Evolutionary conservation across 2,888 invertebrate species (phyloP).

Genomic region (Exephanes ischioxanthus): DNA sequence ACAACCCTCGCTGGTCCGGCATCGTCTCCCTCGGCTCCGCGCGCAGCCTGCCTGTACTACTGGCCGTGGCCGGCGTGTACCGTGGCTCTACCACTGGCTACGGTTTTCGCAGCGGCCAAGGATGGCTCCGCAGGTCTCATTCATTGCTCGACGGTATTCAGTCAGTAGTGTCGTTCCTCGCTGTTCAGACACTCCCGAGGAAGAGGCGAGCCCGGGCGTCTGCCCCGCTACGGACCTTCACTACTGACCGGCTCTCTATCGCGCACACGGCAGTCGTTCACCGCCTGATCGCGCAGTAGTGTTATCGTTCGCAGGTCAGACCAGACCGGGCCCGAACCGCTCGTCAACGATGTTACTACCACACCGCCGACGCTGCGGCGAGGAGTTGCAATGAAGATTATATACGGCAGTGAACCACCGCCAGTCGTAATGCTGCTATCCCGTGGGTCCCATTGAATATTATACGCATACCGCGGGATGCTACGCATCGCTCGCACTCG

Average conservation of each 20-base stretch:
- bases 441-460: neutral
- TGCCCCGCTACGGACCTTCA: slow-evolving; percentile 44
- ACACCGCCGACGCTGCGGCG: neutral
- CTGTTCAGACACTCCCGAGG: slow-evolving; percentile 57
- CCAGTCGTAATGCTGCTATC: slow-evolving; percentile 1
- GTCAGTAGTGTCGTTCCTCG: slow-evolving; percentile 56
- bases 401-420: slow-evolving; percentile 6
- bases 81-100: slow-evolving; percentile 8
- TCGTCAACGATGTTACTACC: slow-evolving; percentile 40
- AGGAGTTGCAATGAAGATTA: slow-evolving; percentile 1
- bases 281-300: slow-evolving; percentile 46
- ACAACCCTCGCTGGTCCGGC: slow-evolving; percentile 62
- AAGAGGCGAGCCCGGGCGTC: slow-evolving; percentile 16
- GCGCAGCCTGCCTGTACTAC: slow-evolving; percentile 21
- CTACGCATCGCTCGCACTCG: neutral
- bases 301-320: slow-evolving; percentile 52
- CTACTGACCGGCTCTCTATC: slow-evolving; percentile 37
- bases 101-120: slow-evolving; percentile 18
- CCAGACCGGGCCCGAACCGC: slow-evolving; percentile 18
- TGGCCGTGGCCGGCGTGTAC: slow-evolving; percentile 10
- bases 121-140: slow-evolving; percentile 34
- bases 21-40: slow-evolving; percentile 24
- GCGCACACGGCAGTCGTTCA: slow-evolving; percentile 54
- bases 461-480: neutral
- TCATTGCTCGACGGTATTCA: slow-evolving; percentile 26